These are phyloP conservation scores for Glyphotaelius pellucidus DNA, from an alignment of 2,888 invertebrate species.

Conservation along the genomic window DNA sequence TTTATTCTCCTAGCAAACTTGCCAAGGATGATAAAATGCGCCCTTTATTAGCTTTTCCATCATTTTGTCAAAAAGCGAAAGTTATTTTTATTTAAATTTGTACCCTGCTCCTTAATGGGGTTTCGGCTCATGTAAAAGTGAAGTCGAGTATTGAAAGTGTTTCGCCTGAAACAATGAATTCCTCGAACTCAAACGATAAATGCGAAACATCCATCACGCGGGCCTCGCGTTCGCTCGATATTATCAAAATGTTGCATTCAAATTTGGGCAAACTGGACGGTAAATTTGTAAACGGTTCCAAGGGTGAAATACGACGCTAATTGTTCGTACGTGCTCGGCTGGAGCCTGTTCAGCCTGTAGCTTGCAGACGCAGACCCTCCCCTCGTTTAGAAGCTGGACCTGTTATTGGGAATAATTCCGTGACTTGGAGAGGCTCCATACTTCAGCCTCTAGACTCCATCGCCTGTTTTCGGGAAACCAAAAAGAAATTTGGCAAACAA, in stretches of 20 bases:
- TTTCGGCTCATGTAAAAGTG: neutral
- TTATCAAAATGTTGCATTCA: conserved; percentile 43
- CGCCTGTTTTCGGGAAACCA: conserved; percentile 35
- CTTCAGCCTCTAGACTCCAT: neutral
- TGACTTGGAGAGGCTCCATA: neutral
- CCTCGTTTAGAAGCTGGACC: neutral
- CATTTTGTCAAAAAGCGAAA: neutral
- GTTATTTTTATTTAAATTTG: neutral
- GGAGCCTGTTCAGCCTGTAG: neutral
- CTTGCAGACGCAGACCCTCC: neutral
- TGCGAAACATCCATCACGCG: conserved; percentile 29
- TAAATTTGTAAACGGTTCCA: conserved; percentile 34
- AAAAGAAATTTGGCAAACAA: conserved; percentile 37
- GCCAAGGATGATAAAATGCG: neutral
- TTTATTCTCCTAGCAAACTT: neutral
- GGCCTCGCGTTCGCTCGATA: conserved; percentile 30
- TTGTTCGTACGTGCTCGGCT: conserved; percentile 52
- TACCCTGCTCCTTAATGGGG: neutral
- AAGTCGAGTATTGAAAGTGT: neutral
- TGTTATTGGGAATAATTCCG: conserved; percentile 48
- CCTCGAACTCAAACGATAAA: neutral
- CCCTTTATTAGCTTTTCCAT: neutral
- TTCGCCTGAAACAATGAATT: conserved; percentile 16
- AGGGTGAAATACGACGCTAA: conserved; percentile 55
- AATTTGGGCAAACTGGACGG: conserved; percentile 16